Evolutionary conservation across 23 tunicate species (phyloP).

Genomic region (Halocynthia aurantium): DNA sequence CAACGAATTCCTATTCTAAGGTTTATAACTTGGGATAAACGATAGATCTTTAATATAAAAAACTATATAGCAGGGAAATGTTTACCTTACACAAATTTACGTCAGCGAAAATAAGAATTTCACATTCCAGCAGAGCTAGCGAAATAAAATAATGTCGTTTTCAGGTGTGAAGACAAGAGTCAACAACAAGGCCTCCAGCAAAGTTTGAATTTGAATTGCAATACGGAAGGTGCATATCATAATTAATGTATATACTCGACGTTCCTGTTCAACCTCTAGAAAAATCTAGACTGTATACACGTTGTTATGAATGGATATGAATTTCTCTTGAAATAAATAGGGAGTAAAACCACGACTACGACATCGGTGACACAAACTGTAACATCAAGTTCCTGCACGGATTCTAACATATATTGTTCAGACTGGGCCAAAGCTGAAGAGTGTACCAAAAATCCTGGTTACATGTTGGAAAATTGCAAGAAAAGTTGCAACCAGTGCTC

Average conservation of each 20-base stretch:
- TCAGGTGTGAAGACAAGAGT: constrained; percentile 38
- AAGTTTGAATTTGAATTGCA: constrained; percentile 18
- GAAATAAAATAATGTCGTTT: neutral
- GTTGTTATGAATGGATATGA: too few relatives aligned
- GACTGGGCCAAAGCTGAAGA: neutral
- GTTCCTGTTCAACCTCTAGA: too few relatives aligned
- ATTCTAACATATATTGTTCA: neutral
- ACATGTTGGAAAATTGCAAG: constrained; percentile 9
- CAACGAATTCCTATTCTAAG: too few relatives aligned
- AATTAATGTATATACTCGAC: neutral
- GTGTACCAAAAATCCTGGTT: constrained; percentile 1
- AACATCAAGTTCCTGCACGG: neutral
- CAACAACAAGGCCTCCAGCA: constrained; percentile 28
- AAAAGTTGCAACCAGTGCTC: constrained; percentile 15
- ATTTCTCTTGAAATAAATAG: too few relatives aligned
- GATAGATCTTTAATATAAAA: too few relatives aligned
- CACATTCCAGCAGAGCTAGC: too few relatives aligned
- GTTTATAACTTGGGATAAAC: too few relatives aligned
- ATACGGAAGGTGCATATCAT: constrained; percentile 15
- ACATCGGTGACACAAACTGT: constrained; percentile 2
- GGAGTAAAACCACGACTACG: neutral
- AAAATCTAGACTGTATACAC: too few relatives aligned
- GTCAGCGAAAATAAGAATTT: too few relatives aligned
- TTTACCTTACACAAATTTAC: too few relatives aligned
- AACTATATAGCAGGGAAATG: too few relatives aligned